Percentiles rank a stretch among this genome's conserved stretches.
phyloP scores from a whole-genome alignment of 2,888 invertebrate species.

The Synergus umbraculus region DNA sequence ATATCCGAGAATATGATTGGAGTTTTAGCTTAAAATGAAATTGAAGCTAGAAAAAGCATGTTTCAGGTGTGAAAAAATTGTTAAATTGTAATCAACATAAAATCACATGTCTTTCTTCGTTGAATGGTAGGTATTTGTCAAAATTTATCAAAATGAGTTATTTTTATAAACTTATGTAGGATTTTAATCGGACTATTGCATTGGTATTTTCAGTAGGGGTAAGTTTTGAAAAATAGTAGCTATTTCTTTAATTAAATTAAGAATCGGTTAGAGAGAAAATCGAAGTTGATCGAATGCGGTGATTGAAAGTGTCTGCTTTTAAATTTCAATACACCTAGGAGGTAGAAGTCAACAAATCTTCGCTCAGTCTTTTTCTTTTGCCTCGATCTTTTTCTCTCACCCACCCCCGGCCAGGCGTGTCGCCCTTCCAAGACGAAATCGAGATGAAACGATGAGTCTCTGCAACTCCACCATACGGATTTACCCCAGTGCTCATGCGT shows the following conservation, averaged over 20 bases:
- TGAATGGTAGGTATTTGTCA: no score
- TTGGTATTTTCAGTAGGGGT: no score
- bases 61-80: no score
- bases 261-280: constrained; percentile 1
- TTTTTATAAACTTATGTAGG: no score
- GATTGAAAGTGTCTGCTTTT: constrained; percentile 34
- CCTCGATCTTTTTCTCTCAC: constrained; percentile 33
- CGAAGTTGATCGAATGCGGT: constrained; percentile 16
- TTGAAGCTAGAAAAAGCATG: no score
- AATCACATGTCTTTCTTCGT: no score
- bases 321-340: constrained; percentile 34
- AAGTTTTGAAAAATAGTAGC: background rate
- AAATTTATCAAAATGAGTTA: no score
- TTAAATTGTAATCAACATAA: no score
- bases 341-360: constrained; percentile 39
- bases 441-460: constrained; percentile 40
- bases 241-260: constrained; percentile 3
- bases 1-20: no score
- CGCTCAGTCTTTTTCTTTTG: constrained; percentile 34
- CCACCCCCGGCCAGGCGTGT: constrained; percentile 31
- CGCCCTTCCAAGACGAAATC: constrained; percentile 43
- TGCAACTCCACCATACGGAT: constrained; percentile 50
- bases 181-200: no score
- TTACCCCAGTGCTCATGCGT: constrained; percentile 48
- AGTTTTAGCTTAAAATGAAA: no score